Conservation (phyloP, 1,140 invertebrate species). For the Euura lappo region DNA sequence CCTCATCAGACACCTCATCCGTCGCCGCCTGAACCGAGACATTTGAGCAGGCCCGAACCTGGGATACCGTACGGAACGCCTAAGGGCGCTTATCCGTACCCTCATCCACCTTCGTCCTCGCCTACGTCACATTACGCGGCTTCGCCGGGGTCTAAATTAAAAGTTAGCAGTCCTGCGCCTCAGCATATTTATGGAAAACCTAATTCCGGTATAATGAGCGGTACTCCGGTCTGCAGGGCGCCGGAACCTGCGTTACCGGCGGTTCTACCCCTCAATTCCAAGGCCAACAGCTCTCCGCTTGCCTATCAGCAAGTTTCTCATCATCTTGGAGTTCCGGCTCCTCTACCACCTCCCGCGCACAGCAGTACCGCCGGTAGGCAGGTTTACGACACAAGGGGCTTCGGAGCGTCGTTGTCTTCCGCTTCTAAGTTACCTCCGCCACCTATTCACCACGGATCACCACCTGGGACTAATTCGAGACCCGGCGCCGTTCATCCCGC, state of each 20-base stretch:
- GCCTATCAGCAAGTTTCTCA: slow-evolving; percentile 69
- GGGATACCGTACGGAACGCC: slow-evolving; percentile 42
- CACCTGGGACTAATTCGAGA: slow-evolving; percentile 52
- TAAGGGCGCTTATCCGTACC: slow-evolving; percentile 51
- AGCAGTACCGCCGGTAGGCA: slow-evolving; percentile 47
- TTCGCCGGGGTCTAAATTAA: slow-evolving; percentile 66
- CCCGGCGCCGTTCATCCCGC: slow-evolving; percentile 51
- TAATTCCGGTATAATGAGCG: slow-evolving; percentile 66
- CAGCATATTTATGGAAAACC: slow-evolving; percentile 80
- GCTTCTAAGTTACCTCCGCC: slow-evolving; percentile 61
- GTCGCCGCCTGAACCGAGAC: slow-evolving; percentile 59
- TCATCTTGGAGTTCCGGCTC: slow-evolving; percentile 60
- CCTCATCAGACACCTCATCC: slow-evolving; percentile 55
- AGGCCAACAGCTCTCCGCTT: slow-evolving; percentile 70
- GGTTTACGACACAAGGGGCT: slow-evolving; percentile 58
- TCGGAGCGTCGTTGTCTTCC: slow-evolving; percentile 57
- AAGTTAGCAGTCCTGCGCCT: slow-evolving; percentile 80
- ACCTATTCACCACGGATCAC: slow-evolving; percentile 58
- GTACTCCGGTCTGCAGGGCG: slow-evolving; percentile 66
- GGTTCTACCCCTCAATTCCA: slow-evolving; percentile 65
- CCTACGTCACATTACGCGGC: slow-evolving; percentile 45
- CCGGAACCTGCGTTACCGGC: slow-evolving; percentile 54
- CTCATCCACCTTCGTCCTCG: slow-evolving; percentile 46
- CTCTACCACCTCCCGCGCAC: slow-evolving; percentile 65
- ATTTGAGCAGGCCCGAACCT: slow-evolving; percentile 47